These are phyloP conservation scores for Thinocorus orbignyianus DNA, from an alignment of 2,113 vertebrate species.

Conservation along the genomic window DNA sequence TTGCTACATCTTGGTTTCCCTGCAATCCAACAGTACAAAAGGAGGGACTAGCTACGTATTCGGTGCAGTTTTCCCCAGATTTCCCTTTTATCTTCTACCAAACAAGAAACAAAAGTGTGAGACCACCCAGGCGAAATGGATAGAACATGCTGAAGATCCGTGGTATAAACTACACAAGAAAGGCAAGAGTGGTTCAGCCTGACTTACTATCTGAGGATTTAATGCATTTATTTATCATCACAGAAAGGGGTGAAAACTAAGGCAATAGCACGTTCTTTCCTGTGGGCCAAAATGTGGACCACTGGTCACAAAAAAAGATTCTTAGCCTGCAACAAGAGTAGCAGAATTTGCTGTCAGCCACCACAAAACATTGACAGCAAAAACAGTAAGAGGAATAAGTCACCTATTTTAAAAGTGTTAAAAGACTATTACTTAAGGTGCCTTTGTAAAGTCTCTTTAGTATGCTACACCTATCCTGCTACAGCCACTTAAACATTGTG, in stretches of 20 bases:
- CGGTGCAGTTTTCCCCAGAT: background rate
- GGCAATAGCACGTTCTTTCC: background rate
- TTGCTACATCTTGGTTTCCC: background rate
- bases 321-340: background rate
- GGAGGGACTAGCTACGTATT: background rate
- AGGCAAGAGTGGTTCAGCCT: background rate
- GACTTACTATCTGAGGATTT: background rate
- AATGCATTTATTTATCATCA: background rate
- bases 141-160: background rate
- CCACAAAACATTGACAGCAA: background rate
- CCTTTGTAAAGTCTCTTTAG: constrained; percentile 34
- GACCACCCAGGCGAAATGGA: background rate
- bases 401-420: background rate
- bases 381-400: background rate
- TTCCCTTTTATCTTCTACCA: background rate
- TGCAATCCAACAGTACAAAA: background rate
- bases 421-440: constrained; percentile 16
- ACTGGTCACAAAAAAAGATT: background rate
- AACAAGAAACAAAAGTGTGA: background rate
- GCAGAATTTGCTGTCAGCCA: background rate
- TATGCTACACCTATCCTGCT: background rate
- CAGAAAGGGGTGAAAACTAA: background rate
- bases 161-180: background rate
- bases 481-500: background rate
- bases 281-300: background rate